Conservation (phyloP, 2,113 vertebrate genomes). For the Himantopus leucocephalus region DNA sequence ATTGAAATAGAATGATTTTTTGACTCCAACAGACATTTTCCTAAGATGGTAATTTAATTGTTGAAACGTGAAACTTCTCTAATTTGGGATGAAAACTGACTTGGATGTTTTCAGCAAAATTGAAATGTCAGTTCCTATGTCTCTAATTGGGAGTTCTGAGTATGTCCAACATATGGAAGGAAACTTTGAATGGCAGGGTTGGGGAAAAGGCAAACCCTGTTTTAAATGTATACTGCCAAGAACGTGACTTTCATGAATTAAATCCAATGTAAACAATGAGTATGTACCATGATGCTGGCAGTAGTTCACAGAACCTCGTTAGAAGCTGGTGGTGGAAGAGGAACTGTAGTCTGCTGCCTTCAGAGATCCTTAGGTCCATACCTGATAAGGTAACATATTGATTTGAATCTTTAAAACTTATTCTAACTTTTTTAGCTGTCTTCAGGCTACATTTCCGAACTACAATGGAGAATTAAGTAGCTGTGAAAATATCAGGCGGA, state of each 20-base stretch:
- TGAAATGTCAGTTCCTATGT: neutral
- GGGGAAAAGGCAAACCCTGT: neutral
- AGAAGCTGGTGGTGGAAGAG: neutral
- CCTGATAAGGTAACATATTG: neutral
- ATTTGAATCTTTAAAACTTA: neutral
- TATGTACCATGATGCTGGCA: neutral
- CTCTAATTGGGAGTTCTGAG: neutral
- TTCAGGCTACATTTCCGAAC: neutral
- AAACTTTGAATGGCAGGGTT: neutral
- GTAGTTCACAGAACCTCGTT: neutral
- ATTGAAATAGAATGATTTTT: neutral
- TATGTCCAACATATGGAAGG: neutral
- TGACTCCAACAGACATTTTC: neutral
- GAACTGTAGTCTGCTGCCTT: neutral
- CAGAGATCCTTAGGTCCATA: neutral
- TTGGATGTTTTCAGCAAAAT: neutral
- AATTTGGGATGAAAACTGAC: neutral
- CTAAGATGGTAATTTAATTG: neutral
- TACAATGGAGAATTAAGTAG: neutral
- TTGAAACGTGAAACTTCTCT: neutral
- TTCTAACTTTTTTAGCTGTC: neutral
- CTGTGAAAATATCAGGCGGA: neutral
- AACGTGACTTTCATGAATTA: neutral
- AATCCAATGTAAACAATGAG: neutral
- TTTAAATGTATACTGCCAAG: neutral